phyloP scores from a whole-genome alignment of 2,888 invertebrate genomes.

The Chrysolina haemoptera region DNA sequence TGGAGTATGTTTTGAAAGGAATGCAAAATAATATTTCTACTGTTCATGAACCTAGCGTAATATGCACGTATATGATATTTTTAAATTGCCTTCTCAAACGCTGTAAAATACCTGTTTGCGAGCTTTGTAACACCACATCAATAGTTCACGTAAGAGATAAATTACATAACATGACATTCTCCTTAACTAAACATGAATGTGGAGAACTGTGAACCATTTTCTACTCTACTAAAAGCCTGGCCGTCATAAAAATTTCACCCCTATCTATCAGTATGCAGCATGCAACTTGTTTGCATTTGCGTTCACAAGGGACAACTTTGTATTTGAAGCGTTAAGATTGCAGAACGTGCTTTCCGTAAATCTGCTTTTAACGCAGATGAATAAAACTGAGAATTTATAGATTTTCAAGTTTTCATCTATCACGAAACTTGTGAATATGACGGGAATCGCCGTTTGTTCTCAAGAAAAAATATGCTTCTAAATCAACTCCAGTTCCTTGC shows the following conservation, averaged over 20 bases:
- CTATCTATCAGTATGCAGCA: slow-evolving; percentile 35
- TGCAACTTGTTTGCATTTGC: slow-evolving; percentile 35
- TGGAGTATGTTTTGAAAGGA: too few species aligned
- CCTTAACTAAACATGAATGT: neutral
- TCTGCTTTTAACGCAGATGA: neutral
- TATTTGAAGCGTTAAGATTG: slow-evolving; percentile 23
- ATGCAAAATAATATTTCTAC: too few species aligned
- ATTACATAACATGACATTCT: neutral
- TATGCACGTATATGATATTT: too few species aligned
- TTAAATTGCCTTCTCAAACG: too few species aligned
- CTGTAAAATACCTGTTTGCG: too few species aligned
- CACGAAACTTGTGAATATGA: too few species aligned
- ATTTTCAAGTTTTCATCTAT: neutral
- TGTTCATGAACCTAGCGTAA: too few species aligned
- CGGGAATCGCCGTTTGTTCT: too few species aligned
- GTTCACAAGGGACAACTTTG: slow-evolving; percentile 32
- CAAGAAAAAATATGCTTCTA: too few species aligned
- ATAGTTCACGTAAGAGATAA: neutral
- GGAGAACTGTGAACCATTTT: neutral
- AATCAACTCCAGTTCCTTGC: too few species aligned
- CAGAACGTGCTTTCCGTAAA: slow-evolving; percentile 9
- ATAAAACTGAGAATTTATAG: neutral
- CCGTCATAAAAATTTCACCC: slow-evolving; percentile 18
- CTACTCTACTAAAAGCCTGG: slow-evolving; percentile 1
- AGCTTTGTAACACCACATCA: neutral